phyloP scores from a whole-genome alignment of 2,888 invertebrate genomes.

The Scaptomyza caliginosa region DNA sequence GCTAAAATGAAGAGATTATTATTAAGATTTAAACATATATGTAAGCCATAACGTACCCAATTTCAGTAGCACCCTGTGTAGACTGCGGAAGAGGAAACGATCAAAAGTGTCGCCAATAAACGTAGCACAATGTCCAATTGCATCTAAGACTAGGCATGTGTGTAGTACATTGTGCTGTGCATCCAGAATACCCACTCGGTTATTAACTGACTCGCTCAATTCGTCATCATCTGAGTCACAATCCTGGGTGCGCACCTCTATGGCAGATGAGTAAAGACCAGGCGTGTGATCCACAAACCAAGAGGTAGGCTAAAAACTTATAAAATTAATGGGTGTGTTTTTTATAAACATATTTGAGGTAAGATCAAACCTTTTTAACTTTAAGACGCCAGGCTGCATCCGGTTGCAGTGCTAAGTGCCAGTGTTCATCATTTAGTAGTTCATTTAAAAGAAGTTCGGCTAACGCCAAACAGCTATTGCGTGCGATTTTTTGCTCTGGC shows the following conservation, averaged over 20 bases:
- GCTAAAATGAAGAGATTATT: conserved; percentile 84
- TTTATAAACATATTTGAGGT: too few relatives aligned
- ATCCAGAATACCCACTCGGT: conserved; percentile 77
- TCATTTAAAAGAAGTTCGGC: conserved; percentile 74
- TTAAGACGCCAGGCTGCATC: conserved; percentile 73
- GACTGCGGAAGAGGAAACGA: conserved; percentile 87
- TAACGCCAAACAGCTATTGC: conserved; percentile 51
- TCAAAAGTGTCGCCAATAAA: conserved; percentile 86
- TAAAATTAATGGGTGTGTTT: not conserved
- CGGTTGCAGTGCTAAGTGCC: conserved; percentile 81
- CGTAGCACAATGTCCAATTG: conserved; percentile 87
- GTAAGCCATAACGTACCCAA: conserved; percentile 85
- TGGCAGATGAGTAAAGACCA: conserved; percentile 83
- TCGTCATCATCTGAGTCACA: conserved; percentile 81
- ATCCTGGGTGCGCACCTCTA: conserved; percentile 82
- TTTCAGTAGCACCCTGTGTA: conserved; percentile 89
- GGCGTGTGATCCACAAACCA: conserved; percentile 83
- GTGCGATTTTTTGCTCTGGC: conserved; percentile 21
- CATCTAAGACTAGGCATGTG: conserved; percentile 89
- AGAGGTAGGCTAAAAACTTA: conserved; percentile 60
- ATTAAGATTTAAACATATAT: not conserved
- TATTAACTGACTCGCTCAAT: conserved; percentile 53
- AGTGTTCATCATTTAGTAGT: conserved; percentile 80
- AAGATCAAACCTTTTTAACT: conserved; percentile 62
- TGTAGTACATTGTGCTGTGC: conserved; percentile 88